These are phyloP conservation scores for Mantis religiosa DNA, from an alignment of 2,888 invertebrate genomes.

Conservation along the genomic window DNA sequence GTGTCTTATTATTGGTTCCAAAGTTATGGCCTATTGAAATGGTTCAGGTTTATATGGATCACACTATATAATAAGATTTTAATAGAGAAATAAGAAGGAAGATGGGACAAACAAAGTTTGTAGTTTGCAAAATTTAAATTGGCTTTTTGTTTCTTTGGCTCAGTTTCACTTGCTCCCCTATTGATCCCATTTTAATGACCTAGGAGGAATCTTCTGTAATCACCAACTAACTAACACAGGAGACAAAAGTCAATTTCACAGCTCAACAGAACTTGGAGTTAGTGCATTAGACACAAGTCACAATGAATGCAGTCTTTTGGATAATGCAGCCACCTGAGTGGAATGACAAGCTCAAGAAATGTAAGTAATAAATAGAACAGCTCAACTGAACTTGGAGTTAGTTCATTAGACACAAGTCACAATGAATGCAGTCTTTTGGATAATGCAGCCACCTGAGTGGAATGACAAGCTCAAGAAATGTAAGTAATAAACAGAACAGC, in stretches of 20 bases:
- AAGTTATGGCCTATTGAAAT: too few relatives aligned
- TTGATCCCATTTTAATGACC: slow-evolving; percentile 11
- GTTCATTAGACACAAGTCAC: slow-evolving; percentile 25
- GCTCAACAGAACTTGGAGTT: slow-evolving; percentile 29
- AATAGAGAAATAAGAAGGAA: neutral
- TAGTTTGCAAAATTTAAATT: slow-evolving; percentile 13
- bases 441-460: neutral
- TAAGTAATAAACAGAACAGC: neutral
- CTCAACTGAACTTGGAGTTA: slow-evolving; percentile 14
- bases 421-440: slow-evolving; percentile 1
- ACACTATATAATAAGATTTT: too few relatives aligned
- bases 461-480: neutral
- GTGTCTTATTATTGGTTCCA: too few relatives aligned
- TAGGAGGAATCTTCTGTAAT: neutral
- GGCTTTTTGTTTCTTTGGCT: neutral
- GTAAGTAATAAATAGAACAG: neutral
- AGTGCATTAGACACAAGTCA: slow-evolving; percentile 26
- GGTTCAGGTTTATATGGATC: too few relatives aligned
- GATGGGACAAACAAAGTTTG: neutral
- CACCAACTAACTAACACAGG: slow-evolving; percentile 1
- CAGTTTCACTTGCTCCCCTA: neutral
- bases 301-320: slow-evolving; percentile 1
- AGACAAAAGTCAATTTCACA: slow-evolving; percentile 34
- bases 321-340: neutral
- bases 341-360: neutral